Base-by-base conservation (phyloP, 2,797 vertebrate species). In the Scleropages formosus region DNA sequence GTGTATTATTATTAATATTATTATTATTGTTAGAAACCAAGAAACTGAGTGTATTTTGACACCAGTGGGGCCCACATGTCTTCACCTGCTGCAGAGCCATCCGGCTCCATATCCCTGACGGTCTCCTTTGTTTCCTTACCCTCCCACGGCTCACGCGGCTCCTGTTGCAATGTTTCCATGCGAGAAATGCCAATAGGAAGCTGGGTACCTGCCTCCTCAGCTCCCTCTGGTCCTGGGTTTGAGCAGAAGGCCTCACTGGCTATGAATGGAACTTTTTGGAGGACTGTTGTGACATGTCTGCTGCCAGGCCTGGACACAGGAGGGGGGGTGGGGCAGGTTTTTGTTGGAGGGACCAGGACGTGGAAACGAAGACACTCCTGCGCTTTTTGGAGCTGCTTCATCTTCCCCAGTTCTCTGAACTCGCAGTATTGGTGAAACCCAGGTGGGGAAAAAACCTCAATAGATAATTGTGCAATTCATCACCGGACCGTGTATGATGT, bases 251-350 rank as follows among this genome's bases (percentile, higher is more conserved):
- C 72, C 74, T 22, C 73, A 62, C 9, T 16, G 11, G 60, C 62
- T 80, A 78, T 72, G 59, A 78, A 71, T 58, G 12, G 44, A 15
- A 69, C 27, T 12, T 46, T 78, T 53, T 0, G 18, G 56, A 49
- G 27, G 44, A 47, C 59, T 81, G 78, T 80, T 77, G 75, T 78
- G 78, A 80, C 81, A 81, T 72, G 77, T 81, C 75, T 78, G 74
- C 60, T 65, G 65, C 70, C 84, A 81, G 80, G 78, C 53, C 53
- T 18, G 53, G 11, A 56, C 2, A 2, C 18, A 3, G 53, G 12
- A 56, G 53, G 11, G 11, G 53, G 53, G 8, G 7, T 51, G 49
- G 18, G 53, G n/a, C n/a, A n/a, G n/a, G n/a, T n/a, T n/a, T n/a
- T n/a, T n/a, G n/a, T n/a, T n/a, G n/a, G n/a, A n/a, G n/a, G n/a